Conservation (phyloP, 2,888 invertebrate genomes). For the Pedicia rivosa region DNA sequence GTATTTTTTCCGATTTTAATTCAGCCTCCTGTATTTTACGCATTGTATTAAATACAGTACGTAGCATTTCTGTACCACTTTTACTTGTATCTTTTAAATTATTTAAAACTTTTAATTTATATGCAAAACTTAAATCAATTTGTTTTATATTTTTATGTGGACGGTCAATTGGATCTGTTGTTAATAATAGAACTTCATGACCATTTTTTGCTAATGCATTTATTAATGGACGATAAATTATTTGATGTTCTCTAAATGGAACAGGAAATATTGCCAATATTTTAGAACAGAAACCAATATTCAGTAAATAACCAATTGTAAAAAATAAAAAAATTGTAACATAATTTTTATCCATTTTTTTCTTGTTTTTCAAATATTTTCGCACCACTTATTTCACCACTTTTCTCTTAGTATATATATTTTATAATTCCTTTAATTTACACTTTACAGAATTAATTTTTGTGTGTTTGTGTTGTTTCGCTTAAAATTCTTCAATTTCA, state of each 20-base stretch:
- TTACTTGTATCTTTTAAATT: constrained; percentile 13
- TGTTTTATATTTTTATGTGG: constrained; percentile 23
- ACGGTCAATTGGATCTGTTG: constrained; percentile 29
- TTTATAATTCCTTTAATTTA: too few species aligned
- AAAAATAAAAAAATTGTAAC: too few species aligned
- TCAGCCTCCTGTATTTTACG: constrained; percentile 16
- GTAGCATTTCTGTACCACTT: constrained; percentile 16
- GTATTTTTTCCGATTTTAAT: constrained; percentile 17
- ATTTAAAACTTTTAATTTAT: constrained; percentile 15
- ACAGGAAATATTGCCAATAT: constrained; percentile 30
- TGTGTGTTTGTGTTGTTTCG: too few species aligned
- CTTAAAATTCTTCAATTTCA: too few species aligned
- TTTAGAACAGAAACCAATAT: constrained; percentile 16
- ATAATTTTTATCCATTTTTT: too few species aligned
- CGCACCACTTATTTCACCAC: too few species aligned
- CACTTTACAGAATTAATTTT: too few species aligned
- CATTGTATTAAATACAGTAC: constrained; percentile 16
- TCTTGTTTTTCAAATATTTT: too few species aligned
- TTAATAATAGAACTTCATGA: constrained; percentile 32
- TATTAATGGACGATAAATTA: constrained; percentile 29
- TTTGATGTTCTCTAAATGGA: constrained; percentile 34
- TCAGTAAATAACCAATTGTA: too few species aligned
- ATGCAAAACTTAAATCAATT: constrained; percentile 23
- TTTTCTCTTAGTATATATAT: too few species aligned
- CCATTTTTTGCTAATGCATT: constrained; percentile 29